Conservation (phyloP, 2,888 invertebrate genomes). For the Tipula confusa region DNA sequence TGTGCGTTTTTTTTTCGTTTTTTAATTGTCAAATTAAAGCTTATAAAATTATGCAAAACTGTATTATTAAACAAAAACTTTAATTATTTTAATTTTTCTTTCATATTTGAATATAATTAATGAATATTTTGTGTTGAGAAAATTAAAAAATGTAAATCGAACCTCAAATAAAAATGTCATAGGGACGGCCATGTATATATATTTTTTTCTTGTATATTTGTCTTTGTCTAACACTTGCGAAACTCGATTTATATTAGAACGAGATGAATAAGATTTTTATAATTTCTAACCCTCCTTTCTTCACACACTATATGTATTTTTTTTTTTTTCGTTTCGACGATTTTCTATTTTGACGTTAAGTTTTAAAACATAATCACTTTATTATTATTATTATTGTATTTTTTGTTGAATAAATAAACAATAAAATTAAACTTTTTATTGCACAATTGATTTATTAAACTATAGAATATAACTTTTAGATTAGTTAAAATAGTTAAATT, state of each 20-base stretch:
- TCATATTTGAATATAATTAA: neutral
- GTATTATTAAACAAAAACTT: constrained; percentile 3
- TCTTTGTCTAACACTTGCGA: neutral
- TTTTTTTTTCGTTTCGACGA: constrained; percentile 17
- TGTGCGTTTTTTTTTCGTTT: neutral
- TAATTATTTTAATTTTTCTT: neutral
- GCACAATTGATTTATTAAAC: constrained; percentile 26
- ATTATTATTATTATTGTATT: constrained; percentile 8
- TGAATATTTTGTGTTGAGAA: neutral
- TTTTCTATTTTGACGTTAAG: constrained; percentile 28
- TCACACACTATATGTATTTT: neutral
- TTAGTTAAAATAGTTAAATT: constrained; percentile 6
- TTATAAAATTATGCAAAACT: neutral
- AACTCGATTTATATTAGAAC: neutral
- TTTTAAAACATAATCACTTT: constrained; percentile 26
- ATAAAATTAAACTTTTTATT: constrained; percentile 13
- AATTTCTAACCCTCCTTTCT: constrained; percentile 30
- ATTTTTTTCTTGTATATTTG: neutral
- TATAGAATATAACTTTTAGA: neutral
- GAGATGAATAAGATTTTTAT: neutral
- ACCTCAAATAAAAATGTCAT: constrained; percentile 34
- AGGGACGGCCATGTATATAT: constrained; percentile 35
- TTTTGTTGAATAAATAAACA: constrained; percentile 22
- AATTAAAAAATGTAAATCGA: constrained; percentile 30
- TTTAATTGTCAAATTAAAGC: neutral